Evolutionary conservation across 1,140 invertebrate species (phyloP), one percentile per base, ranked within the genome.

Genomic region (Parasteatoda tepidariorum): DNA sequence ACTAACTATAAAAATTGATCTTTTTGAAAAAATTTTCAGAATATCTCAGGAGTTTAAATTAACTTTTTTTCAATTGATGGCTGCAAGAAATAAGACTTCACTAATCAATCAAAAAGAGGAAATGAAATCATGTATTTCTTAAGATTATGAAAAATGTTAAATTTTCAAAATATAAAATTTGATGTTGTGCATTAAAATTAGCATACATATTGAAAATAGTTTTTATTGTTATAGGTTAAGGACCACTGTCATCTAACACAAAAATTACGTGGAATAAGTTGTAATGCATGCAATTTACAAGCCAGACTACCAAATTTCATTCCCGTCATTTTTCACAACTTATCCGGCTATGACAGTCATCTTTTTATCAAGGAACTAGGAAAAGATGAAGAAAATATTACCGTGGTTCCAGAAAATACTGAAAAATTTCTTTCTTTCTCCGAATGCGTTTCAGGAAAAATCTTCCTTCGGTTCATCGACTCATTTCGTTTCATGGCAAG

Each of bases 311-410:
- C 62, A 64, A 64, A 64, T 28, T 64, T 64, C n/a, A n/a, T 64
- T 26, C 62, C 62, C n/a, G 31, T 64, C n/a, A 9, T 64, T n/a
- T 64, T 64, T 9, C 62, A 64, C 31, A 64, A 64, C 31, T n/a
- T 64, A 9, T 33, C 24, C 7, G 31, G 31, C 15, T 64, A 64
- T 64, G 62, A 26, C n/a, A 9, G 7, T n/a, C 62, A 28, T 18
- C 24, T 75, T 33, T 13, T 15, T 18, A 48, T 61, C 15, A 48
- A 18, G 41, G 41, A 48, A 9, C 18, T 48, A 18, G 41, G 7
- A 9, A 18, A 7, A 18, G 41, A 48, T 48, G 7, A 7, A 48
- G 18, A 48, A 9, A 22, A 59, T 22, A 13, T 7, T 59, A 13
- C 57, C 11, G 22, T 59, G 18, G 18, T 48, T 48, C 41, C 41